Evolutionary conservation across 2,888 invertebrate genomes (phyloP).

Genomic region (Idaea aversata): DNA sequence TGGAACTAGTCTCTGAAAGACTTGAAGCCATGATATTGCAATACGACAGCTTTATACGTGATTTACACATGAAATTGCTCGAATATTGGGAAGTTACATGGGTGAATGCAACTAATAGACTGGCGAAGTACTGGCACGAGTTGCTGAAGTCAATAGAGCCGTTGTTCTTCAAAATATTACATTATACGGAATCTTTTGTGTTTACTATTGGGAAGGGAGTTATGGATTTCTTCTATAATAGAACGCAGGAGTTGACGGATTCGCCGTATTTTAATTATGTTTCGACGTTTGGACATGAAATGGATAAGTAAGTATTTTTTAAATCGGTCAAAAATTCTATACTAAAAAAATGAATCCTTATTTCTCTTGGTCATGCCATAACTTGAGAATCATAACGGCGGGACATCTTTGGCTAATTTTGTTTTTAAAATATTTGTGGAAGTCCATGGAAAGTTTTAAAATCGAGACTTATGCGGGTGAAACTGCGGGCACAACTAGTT

Average conservation of each 20-base stretch:
- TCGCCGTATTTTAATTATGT: conserved; percentile 91
- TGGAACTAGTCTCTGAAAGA: conserved; percentile 85
- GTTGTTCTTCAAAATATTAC: conserved; percentile 86
- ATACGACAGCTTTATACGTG: conserved; percentile 89
- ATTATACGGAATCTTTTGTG: conserved; percentile 86
- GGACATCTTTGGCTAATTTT: too few relatives aligned
- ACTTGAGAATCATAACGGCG: too few relatives aligned
- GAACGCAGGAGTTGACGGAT: conserved; percentile 88
- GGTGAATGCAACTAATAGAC: conserved; percentile 82
- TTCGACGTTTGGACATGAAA: conserved; percentile 88
- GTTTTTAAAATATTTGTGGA: too few relatives aligned
- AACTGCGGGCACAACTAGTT: too few relatives aligned
- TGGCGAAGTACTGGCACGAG: conserved; percentile 86
- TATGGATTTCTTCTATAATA: conserved; percentile 89
- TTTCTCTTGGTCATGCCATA: too few relatives aligned
- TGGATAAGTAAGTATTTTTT: conserved; percentile 78
- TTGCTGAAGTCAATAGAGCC: conserved; percentile 88
- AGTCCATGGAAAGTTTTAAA: too few relatives aligned
- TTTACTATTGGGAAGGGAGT: conserved; percentile 88
- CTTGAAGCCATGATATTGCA: conserved; percentile 86
- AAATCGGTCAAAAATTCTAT: too few relatives aligned
- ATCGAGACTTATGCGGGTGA: too few relatives aligned
- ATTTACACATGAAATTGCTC: conserved; percentile 83
- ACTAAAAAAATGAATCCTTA: too few relatives aligned
- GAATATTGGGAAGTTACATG: conserved; percentile 87